Evolutionary conservation across 64 coral and sea anemone species (phyloP), one percentile per base, ranked within the genome.

Genomic region (Dendronephthya gigantea): DNA sequence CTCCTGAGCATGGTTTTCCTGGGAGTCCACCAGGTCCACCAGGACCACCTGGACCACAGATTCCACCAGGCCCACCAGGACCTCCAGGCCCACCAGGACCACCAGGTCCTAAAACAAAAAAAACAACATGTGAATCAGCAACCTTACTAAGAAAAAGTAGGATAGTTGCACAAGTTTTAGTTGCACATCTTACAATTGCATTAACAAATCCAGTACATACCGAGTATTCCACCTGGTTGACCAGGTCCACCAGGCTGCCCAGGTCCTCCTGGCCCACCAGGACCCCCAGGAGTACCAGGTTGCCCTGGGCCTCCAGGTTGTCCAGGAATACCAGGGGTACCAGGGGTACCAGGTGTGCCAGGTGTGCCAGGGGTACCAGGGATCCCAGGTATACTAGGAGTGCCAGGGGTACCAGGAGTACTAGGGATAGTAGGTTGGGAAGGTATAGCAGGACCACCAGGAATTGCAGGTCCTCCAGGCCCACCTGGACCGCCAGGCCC

Each of bases 21-120:
- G 58, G 29, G 22, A 17, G 58, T 66, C 58, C 58, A 66, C 58
- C 38, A 66, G 58, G 58, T 66, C 58, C 58, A 15, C 58, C 58
- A 66, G 58, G 58, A 5, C 58, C 58, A 66, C 58, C 58, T 66
- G 58, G 58, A 66, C 58, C 58, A 66, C 58, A 66, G 5, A 66
- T 45, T 85, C 88, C 88, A 25, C 88, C 88, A 4, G 58, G 58
- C 3, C 58, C 58, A 7, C 58, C 58, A 66, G 58, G 58, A n/a
- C 58, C 58, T 8, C 58, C 58, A 66, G 58, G 58, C 2, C 58
- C 58, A n/a, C 58, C 58, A 66, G 58, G 58, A 6, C 58, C 58
- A 17, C 58, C 58, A 3, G 58, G 58, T n/a, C 58, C 58, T 66
- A 66, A n/a, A n/a, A n/a, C n/a, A n/a, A n/a, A n/a, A n/a, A n/a